Conservation (phyloP, 2,888 invertebrate genomes). For the Scaptomyza parva region DNA sequence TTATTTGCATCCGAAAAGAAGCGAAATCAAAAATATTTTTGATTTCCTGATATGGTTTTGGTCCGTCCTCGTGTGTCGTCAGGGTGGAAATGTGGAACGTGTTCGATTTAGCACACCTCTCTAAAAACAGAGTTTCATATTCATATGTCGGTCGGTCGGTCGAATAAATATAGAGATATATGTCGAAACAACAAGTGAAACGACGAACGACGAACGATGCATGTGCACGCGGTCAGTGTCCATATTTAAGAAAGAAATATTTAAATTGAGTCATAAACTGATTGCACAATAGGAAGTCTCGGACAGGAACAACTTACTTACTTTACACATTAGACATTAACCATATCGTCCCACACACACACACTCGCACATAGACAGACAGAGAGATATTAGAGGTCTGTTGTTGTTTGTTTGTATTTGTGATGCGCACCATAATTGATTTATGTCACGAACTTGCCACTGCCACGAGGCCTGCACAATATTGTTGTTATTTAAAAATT, state of each 20-base stretch:
- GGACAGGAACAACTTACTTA: constrained; percentile 48
- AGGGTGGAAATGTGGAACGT: constrained; percentile 60
- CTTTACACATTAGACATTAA: constrained; percentile 17
- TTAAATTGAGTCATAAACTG: constrained; percentile 70
- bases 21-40: constrained; percentile 52
- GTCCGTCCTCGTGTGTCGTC: constrained; percentile 22
- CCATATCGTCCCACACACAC: constrained; percentile 57
- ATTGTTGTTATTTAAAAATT: constrained; percentile 7
- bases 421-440: constrained; percentile 63
- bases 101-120: constrained; percentile 64
- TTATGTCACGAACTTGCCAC: constrained; percentile 63
- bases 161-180: constrained; percentile 6
- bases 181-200: constrained; percentile 62
- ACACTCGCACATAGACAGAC: background rate
- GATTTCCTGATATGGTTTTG: constrained; percentile 64
- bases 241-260: constrained; percentile 65
- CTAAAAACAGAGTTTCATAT: constrained; percentile 17
- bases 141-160: no score
- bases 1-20: constrained; percentile 25
- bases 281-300: constrained; percentile 65
- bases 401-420: constrained; percentile 7
- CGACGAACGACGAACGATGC: no score
- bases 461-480: constrained; percentile 27
- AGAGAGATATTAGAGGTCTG: constrained; percentile 19
- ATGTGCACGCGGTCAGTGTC: constrained; percentile 44